phyloP scores from a whole-genome alignment of 2,797 vertebrate species.

The Sebastes reedi region DNA sequence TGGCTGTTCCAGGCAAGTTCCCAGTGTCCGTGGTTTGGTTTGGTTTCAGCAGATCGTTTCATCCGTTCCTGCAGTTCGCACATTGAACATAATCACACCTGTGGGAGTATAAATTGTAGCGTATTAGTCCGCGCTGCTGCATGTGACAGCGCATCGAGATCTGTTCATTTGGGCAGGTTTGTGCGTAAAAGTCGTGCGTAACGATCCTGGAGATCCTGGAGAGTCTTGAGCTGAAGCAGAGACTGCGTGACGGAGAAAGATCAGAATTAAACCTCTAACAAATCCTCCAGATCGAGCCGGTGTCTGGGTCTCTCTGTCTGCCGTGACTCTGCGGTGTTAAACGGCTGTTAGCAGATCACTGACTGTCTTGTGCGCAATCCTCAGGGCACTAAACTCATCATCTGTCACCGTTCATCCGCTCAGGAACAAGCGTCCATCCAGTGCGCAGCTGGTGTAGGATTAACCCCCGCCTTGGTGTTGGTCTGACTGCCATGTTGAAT shows the following conservation, averaged over 20 bases:
- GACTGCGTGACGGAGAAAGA: neutral
- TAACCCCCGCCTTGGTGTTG: conserved; percentile 61
- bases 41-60: conserved; percentile 51
- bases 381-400: conserved; percentile 74
- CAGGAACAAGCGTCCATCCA: conserved; percentile 65
- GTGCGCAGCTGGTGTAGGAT: conserved; percentile 60
- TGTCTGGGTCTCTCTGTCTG: conserved; percentile 25
- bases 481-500: conserved; percentile 33
- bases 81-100: conserved; percentile 64
- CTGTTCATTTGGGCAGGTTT: conserved; percentile 7
- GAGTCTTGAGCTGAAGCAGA: neutral
- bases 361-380: conserved; percentile 75
- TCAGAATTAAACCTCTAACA: neutral
- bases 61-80: conserved; percentile 54
- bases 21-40: conserved; percentile 39
- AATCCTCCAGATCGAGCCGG: conserved; percentile 16
- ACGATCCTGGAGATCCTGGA: conserved; percentile 29
- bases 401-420: conserved; percentile 76
- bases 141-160: conserved; percentile 34
- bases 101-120: conserved; percentile 33
- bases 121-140: conserved; percentile 27
- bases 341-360: conserved; percentile 69
- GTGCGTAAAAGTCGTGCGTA: conserved; percentile 79
- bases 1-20: conserved; percentile 61
- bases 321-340: conserved; percentile 48